Conservation (phyloP, 1,140 invertebrate genomes). For the Copidosoma floridanum region DNA sequence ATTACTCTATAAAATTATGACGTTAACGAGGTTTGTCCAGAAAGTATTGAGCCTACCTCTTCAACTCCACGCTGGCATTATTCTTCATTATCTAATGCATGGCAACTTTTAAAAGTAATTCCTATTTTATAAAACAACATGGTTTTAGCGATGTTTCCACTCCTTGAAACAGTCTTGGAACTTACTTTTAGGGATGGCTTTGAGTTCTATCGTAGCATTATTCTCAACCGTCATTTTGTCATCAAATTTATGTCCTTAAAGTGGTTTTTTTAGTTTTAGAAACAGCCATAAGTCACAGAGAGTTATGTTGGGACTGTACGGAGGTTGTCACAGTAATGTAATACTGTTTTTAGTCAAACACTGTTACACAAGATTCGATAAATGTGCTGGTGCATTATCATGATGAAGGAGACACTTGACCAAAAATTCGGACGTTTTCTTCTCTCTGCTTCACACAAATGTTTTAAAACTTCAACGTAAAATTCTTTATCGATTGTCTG, state of each 20-base stretch:
- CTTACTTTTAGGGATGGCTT: constrained; percentile 21
- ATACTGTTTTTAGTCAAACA: constrained; percentile 34
- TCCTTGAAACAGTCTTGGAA: no score
- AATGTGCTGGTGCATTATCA: no score
- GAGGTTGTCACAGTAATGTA: constrained; percentile 33
- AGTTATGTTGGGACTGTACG: constrained; percentile 38
- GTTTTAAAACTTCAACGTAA: no score
- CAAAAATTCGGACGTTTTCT: constrained; percentile 22
- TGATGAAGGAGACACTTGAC: no score
- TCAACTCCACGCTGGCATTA: not conserved
- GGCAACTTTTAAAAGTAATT: not conserved
- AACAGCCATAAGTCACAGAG: constrained; percentile 37
- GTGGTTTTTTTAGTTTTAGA: constrained; percentile 30
- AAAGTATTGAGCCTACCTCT: not conserved
- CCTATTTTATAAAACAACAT: no score
- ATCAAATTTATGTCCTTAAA: constrained; percentile 29
- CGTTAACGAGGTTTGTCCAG: not conserved
- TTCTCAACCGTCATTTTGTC: constrained; percentile 26
- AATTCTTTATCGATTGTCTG: no score
- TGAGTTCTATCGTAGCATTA: constrained; percentile 25
- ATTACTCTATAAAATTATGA: no score
- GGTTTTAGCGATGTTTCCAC: no score
- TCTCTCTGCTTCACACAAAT: constrained; percentile 11
- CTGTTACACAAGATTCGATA: no score
- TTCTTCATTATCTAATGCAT: not conserved